These are phyloP conservation scores for Callorhinus ursinus DNA, from an alignment of 2,113 vertebrate genomes.

Conservation along the genomic window DNA sequence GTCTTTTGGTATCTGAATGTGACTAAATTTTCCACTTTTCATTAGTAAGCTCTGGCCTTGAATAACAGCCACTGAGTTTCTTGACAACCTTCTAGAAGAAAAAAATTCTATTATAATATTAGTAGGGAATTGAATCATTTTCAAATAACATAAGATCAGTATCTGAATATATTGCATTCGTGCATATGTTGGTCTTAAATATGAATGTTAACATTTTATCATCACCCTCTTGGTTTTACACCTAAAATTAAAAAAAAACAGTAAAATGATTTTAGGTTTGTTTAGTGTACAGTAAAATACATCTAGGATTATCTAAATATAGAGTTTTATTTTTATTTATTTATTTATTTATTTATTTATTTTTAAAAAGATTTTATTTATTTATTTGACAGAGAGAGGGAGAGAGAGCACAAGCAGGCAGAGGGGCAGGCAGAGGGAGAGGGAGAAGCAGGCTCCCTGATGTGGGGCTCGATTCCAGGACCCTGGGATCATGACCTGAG, in stretches of 20 bases:
- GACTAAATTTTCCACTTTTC: constrained; percentile 31
- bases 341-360: no score
- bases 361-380: background rate
- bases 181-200: background rate
- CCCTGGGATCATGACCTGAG: background rate
- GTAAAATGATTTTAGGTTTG: background rate
- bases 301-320: background rate
- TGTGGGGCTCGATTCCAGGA: background rate
- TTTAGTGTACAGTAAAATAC: constrained; percentile 7
- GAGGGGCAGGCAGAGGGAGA: background rate
- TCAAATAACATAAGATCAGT: background rate
- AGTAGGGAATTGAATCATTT: background rate
- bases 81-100: background rate
- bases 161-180: background rate
- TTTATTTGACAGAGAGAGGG: background rate
- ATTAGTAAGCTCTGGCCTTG: background rate
- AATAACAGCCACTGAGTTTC: background rate
- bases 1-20: background rate
- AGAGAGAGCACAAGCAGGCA: background rate
- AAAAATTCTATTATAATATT: background rate
- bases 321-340: background rate
- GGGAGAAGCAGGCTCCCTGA: background rate
- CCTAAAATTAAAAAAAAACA: background rate
- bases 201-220: background rate
- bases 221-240: constrained; percentile 27